Evolutionary conservation across 1,140 invertebrate genomes (phyloP), one percentile per base, ranked within the genome.

Genomic region (Caenorhabditis tropicalis): DNA sequence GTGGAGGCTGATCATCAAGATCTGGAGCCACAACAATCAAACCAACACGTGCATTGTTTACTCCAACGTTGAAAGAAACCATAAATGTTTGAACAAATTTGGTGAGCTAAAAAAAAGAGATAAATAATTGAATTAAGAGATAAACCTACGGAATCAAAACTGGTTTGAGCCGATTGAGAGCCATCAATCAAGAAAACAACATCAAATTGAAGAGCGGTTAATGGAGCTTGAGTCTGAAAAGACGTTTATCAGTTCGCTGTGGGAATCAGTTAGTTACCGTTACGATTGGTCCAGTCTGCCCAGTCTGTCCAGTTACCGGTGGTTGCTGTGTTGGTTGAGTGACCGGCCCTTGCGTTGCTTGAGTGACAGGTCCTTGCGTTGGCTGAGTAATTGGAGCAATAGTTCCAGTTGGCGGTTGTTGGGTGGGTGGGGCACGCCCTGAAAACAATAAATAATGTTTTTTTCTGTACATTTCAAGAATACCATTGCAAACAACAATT

Each of bases 171-270:
- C 9, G 58, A 36, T 27, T 79, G 49, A 49, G 70, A 49, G 1
- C 33, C 49, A 51, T 84, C 82, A 16, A 86, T 39, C 65, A 86
- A 15, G 16, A 86, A 83, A 33, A 84, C 85, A 33, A 84, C 65
- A 29, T 85, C 70, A 39, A 86, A 60, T n/a, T 74, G 65, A 46
- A 31, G 27, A 16, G 36, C 12, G 4, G 65, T 74, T 0, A 2
- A 24, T 74, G 65, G 65, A 43, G 2, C 7, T 43, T 15, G 19
- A 2, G 65, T 74, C 65, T 74, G n/a, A 21, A 74, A 74, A 51
- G 4, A 0, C 3, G 15, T 16, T n/a, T n/a, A 7, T 51, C 21
- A 21, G 15, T 16, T n/a, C 2, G 7, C 43, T 46, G 10, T 46
- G 10, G 43, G 19, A 12, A 46, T 1, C 0, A 46, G 4, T 1